These are phyloP conservation scores for Matsumurasca onukii DNA, from an alignment of 1,140 invertebrate genomes.

Conservation along the genomic window DNA sequence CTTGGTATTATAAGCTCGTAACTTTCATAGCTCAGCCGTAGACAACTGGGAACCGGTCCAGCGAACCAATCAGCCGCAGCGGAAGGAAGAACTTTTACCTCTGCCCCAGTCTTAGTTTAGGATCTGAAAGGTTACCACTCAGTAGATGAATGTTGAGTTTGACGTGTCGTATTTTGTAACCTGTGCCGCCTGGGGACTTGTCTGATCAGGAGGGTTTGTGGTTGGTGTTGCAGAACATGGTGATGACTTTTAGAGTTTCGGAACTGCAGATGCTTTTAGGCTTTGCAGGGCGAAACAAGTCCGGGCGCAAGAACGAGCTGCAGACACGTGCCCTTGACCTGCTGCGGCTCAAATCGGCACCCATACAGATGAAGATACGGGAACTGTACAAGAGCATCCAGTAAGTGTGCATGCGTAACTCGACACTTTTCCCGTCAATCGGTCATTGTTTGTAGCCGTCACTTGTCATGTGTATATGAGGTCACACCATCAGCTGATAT, in stretches of 20 bases:
- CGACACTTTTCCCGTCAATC: neutral
- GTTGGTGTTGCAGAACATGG: conserved; percentile 63
- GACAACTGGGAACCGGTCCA: too few species aligned
- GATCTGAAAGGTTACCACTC: too few species aligned
- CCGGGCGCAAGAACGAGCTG: conserved; percentile 83
- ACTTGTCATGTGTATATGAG: too few species aligned
- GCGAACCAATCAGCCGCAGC: too few species aligned
- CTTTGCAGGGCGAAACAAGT: conserved; percentile 81
- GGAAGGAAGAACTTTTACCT: too few species aligned
- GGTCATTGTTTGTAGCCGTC: neutral
- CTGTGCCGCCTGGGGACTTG: too few species aligned
- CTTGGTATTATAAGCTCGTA: too few species aligned
- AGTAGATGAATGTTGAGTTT: too few species aligned
- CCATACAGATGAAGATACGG: conserved; percentile 75
- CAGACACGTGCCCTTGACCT: conserved; percentile 77
- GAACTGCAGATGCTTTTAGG: conserved; percentile 83
- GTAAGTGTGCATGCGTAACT: conserved; percentile 51
- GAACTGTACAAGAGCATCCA: conserved; percentile 76
- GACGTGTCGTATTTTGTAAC: too few species aligned
- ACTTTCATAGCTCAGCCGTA: too few species aligned
- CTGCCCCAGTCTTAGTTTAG: too few species aligned
- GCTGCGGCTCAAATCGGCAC: conserved; percentile 66
- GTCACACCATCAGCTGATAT: too few species aligned
- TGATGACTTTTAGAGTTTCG: conserved; percentile 80
- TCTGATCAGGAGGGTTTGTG: neutral